Conservation (phyloP, 2,797 vertebrate species). For the Mico argentatus region DNA sequence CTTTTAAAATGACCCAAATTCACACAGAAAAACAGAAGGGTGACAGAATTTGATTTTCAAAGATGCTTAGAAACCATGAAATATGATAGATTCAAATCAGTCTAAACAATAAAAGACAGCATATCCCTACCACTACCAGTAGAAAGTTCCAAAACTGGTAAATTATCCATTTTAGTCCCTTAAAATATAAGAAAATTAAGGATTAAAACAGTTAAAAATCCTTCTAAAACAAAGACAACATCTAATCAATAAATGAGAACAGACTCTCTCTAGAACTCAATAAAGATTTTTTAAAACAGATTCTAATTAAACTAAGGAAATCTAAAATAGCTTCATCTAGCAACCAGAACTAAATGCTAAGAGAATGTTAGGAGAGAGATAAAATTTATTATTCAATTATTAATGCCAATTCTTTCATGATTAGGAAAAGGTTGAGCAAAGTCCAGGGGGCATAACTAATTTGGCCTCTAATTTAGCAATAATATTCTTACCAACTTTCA, state of each 20-base stretch:
- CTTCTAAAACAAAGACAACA: constrained; percentile 31
- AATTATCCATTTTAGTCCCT: not conserved
- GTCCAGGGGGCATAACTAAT: not conserved
- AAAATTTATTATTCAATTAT: not conserved
- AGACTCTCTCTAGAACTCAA: not conserved
- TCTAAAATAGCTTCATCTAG: not conserved
- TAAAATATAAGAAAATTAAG: constrained; percentile 9
- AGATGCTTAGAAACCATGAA: constrained; percentile 2
- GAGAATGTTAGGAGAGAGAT: not conserved
- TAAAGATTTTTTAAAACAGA: not conserved
- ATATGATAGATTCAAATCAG: constrained; percentile 19
- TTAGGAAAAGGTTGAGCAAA: not conserved
- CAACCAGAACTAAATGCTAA: constrained; percentile 37
- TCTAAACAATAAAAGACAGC: not conserved
- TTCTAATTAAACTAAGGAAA: constrained; percentile 38
- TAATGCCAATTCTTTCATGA: not conserved
- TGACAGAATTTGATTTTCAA: constrained; percentile 19
- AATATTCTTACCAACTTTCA: constrained; percentile 11
- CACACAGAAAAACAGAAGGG: not conserved
- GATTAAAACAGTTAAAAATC: not conserved
- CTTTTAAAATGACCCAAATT: constrained; percentile 38
- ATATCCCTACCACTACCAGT: not conserved
- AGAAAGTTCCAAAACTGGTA: constrained; percentile 26
- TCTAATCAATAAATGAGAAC: not conserved
- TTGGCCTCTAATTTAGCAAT: not conserved